Evolutionary conservation across 1,140 invertebrate species (phyloP), one percentile per base, ranked within the genome.

Genomic region (Oncopeltus fasciatus): DNA sequence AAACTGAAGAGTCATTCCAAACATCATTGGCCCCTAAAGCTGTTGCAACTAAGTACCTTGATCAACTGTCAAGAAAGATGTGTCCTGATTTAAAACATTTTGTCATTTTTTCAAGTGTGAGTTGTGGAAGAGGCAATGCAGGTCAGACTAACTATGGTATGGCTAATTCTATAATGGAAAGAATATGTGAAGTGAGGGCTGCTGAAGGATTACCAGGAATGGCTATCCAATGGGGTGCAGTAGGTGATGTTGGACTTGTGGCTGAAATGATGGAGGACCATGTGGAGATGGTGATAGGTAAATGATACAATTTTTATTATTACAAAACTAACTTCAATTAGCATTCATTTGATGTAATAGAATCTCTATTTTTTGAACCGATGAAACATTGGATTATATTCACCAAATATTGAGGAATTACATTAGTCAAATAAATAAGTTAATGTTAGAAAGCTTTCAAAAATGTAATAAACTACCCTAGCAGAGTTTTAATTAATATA

Each of bases 91-190:
- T 84, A 24, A 73, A 78, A 38, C 71, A 80, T 67, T 86, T 87
- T 67, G 81, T 85, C 3, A 81, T 90, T 21, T 95, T 94, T 73
- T 94, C 91, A 1, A 92, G 88, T 51, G 86, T 94, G 2, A 86
- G 84, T 29, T 92, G 89, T 73, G 91, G 90, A 5, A 79, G 88
- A 53, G 92, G 92, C 63, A 94, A 95, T 73, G 81, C 83, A 46
- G 91, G 91, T 2, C 91, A 94, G 73, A 82, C 86, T 0, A 95
- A 93, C 73, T 95, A 95, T 72, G 92, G 83, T 38, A 80, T 83
- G 74, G 79, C 83, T 8, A 87, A 86, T 72, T 84, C 83, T 0
- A 74, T 84, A 12, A 86, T 87, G 84, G 85, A 87, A 72, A 77
- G 82, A 62, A 80, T 87, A 57, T 83, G 84, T 67, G 83, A 86